Percentiles rank a stretch among this genome's conserved stretches.
Evolutionary conservation across 2,113 vertebrate genomes (phyloP).

Genomic region (Archilochus colubris): DNA sequence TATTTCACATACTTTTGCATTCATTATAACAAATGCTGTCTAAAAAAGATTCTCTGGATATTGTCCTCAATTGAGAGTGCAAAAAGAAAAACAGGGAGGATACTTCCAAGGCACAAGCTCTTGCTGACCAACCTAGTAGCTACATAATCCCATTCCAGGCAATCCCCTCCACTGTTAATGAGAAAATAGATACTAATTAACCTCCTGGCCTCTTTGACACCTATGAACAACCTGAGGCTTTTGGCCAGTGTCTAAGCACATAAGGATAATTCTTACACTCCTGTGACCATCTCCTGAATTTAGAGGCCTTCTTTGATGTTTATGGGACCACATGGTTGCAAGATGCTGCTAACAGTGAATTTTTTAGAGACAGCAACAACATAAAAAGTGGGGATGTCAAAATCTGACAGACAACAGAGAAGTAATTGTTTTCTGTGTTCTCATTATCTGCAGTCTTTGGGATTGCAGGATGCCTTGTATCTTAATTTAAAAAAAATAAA

Average conservation of each 20-base stretch:
- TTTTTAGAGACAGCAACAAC: background rate
- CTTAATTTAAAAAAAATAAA: background rate
- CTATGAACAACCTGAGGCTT: background rate
- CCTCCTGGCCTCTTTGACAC: background rate
- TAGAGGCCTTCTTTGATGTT: background rate
- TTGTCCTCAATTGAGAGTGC: background rate
- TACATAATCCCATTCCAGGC: background rate
- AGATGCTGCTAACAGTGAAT: background rate
- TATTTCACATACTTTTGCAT: background rate
- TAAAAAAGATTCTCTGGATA: background rate
- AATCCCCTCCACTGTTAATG: background rate
- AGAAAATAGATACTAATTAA: slow-evolving; percentile 1
- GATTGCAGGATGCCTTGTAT: background rate
- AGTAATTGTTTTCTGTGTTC: background rate
- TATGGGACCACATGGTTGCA: background rate
- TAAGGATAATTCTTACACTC: background rate
- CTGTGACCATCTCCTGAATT: background rate
- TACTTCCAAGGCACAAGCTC: background rate
- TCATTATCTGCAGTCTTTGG: background rate
- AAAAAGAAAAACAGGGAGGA: background rate
- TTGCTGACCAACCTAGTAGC: background rate
- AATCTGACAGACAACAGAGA: background rate
- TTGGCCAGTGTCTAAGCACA: background rate
- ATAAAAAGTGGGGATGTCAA: background rate
- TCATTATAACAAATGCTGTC: background rate